These are phyloP conservation scores for Dromiciops gliroides DNA, from an alignment of 2,113 vertebrate genomes.

Conservation along the genomic window DNA sequence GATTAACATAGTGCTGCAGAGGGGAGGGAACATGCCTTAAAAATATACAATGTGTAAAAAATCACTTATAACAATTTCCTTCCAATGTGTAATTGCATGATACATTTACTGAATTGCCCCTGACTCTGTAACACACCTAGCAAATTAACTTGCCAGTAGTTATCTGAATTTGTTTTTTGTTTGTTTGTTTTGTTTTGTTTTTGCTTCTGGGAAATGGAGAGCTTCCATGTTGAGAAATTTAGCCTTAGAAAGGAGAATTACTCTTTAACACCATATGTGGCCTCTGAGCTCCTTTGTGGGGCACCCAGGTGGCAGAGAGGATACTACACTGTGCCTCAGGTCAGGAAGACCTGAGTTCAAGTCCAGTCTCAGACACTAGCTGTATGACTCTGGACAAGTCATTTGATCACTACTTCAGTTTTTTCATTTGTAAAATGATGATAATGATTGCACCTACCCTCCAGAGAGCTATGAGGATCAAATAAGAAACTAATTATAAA, in stretches of 20 bases:
- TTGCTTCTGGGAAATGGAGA: background rate
- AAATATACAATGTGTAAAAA: slow-evolving; percentile 59
- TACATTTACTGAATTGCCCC: background rate
- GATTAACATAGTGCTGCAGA: slow-evolving; percentile 34
- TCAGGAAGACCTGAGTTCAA: background rate
- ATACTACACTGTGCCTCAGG: background rate
- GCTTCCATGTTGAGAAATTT: background rate
- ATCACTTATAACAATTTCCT: slow-evolving; percentile 33
- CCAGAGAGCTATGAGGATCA: background rate
- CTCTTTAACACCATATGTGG: slow-evolving; percentile 9
- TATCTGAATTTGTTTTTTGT: background rate
- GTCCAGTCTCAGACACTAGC: background rate
- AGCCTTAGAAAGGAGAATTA: background rate
- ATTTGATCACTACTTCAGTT: background rate
- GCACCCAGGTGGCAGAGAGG: background rate
- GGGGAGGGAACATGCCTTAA: slow-evolving; percentile 20
- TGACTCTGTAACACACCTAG: background rate
- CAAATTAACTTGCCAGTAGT: background rate
- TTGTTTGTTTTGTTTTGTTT: slow-evolving; percentile 6
- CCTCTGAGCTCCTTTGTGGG: slow-evolving; percentile 7
- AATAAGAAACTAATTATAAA: background rate
- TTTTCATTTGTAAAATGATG: background rate
- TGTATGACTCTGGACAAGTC: background rate
- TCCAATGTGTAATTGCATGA: slow-evolving; percentile 17
- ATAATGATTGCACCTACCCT: background rate